Evolutionary conservation across 2,113 vertebrate genomes (phyloP), one percentile per base, ranked within the genome.

Genomic region (Centropristis striata): DNA sequence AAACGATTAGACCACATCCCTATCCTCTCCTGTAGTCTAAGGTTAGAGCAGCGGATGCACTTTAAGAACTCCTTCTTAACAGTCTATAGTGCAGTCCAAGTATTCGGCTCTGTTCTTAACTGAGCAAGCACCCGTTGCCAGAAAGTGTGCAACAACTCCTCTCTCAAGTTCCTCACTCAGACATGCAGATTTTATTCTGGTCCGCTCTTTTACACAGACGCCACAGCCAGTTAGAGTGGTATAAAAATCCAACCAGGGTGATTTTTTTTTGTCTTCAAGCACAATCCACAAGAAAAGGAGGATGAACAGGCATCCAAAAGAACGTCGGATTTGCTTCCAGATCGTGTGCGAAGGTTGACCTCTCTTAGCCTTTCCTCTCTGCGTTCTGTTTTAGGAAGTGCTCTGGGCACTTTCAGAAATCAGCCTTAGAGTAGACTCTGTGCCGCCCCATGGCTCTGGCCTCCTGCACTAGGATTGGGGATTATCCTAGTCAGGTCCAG

Each of bases 401-500:
- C 60, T 69, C 50, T 21, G 21, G 27, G 21, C 32, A 46, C 59
- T 84, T 77, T 78, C 59, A 61, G 60, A 66, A 65, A 71, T 39
- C 42, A 65, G 39, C 14, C 61, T 63, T 49, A 14, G 27, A 49
- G 27, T 27, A 36, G 64, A 73, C 66, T 85, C 55, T 32, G 18
- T 41, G 21, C 42, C 18, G 57, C 65, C 25, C 10, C 11, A 6
- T 65, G 53, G 70, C 32, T 28, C 21, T 41, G 21, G 53, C 32
- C 42, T 72, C 78, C 37, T 72, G 60, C 44, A 1, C 73, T 60
- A 44, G 58, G 71, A 82, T 71, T 75, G 44, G 67, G 91, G 92
- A 92, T 95, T 92, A 95, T 89, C 90, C 80, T n/a, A 4, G 42
- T 49, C 58, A 61, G 76, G 69, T 84, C 75, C 93, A 92, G 91